Evolutionary conservation across 2,888 invertebrate genomes (phyloP), one percentile per base, ranked within the genome.

Genomic region (Oxystoma pomonae): DNA sequence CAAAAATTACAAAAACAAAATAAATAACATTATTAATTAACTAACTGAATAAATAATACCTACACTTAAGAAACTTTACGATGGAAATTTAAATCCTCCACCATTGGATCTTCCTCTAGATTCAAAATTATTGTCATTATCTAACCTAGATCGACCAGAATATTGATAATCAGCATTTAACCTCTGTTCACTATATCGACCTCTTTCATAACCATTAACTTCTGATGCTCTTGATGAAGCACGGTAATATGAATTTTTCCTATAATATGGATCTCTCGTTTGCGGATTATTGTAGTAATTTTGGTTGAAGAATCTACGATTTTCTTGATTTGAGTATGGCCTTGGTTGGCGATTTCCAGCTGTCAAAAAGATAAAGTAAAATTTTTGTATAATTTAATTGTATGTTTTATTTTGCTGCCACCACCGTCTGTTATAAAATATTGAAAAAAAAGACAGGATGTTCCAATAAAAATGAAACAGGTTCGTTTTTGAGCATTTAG

Each of bases 71-170:
- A n/a, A n/a, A 49, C 50, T 60, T 58, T 64, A 66, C 1, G 67
- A 65, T 35, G 67, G 67, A 65, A 67, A 67, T 16, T 63, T 52
- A 21, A 67, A 67, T 49, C 57, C 58, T 55, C 58, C 5, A 2
- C 63, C 61, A 18, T 55, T 57, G 0, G 60, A 49, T 59, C 65
- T 55, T 1, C 19, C 53, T 55, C 49, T 17, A 19, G 17, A 1
- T 16, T 35, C 21, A 16, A 18, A 52, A 52, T 58, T 22, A n/a
- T n/a, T 12, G 35, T 35, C 12, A 35, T 7, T 7, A 35, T 35
- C 35, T 35, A 12, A 35, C 12, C 35, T 3, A 35, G 3, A 35
- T 35, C 35, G 5, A 35, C 35, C 35, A 12, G 35, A 35, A 35
- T 35, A 35, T 35, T 12, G 35, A 35, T 61, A 20, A 12, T 35